These are phyloP conservation scores for Agrotis clavis DNA, from an alignment of 2,888 invertebrate genomes.

Conservation along the genomic window DNA sequence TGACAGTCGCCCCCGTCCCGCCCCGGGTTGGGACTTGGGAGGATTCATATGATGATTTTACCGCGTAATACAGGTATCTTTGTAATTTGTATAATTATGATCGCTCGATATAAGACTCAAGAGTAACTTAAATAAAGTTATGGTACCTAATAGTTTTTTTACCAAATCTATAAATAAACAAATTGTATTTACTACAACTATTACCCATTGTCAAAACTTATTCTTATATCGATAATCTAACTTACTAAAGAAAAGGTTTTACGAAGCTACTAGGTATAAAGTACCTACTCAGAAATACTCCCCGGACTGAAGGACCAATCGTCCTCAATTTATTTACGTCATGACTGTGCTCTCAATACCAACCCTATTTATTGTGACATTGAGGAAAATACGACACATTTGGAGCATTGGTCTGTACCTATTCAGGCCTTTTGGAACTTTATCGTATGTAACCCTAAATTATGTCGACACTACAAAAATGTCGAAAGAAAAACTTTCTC, in stretches of 20 bases:
- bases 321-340: constrained; percentile 50
- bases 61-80: too few relatives aligned
- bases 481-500: background rate
- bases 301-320: constrained; percentile 34
- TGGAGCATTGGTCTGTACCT: constrained; percentile 30
- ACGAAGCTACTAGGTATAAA: constrained; percentile 4
- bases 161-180: background rate
- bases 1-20: too few relatives aligned
- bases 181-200: background rate
- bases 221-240: constrained; percentile 1
- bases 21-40: too few relatives aligned
- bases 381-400: constrained; percentile 36
- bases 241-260: constrained; percentile 26
- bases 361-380: constrained; percentile 53
- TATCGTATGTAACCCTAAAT: background rate
- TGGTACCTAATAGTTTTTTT: too few relatives aligned
- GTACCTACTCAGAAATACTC: constrained; percentile 16
- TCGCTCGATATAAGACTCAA: too few relatives aligned
- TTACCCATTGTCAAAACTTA: background rate
- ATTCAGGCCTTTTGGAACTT: constrained; percentile 19
- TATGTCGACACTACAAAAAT: constrained; percentile 11
- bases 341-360: constrained; percentile 19
- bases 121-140: too few relatives aligned
- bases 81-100: too few relatives aligned
- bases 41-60: too few relatives aligned